Evolutionary conservation across 1,140 invertebrate genomes (phyloP).

Genomic region (Drosophila baimaii): DNA sequence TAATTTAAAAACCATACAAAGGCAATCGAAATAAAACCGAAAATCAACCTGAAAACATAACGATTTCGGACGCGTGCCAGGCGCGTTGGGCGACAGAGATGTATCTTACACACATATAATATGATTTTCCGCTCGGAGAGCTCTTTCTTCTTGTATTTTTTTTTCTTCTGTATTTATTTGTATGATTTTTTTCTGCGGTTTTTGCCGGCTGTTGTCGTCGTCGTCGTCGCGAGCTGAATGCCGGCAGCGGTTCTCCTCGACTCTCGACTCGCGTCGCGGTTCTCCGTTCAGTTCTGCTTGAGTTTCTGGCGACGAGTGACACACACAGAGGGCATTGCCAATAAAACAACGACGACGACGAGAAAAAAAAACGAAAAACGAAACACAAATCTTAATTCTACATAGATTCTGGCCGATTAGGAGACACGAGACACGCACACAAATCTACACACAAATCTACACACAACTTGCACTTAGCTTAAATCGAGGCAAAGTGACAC

Average conservation of each 20-base stretch:
- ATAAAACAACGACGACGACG: too few species aligned
- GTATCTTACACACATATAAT: constrained; percentile 17
- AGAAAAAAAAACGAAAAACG: constrained; percentile 52
- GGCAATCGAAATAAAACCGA: constrained; percentile 25
- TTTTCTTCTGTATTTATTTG: constrained; percentile 17
- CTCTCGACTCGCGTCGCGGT: constrained; percentile 45
- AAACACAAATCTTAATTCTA: constrained; percentile 50
- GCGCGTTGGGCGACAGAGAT: constrained; percentile 18
- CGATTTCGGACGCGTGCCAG: constrained; percentile 45
- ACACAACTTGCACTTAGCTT: constrained; percentile 30
- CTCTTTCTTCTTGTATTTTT: constrained; percentile 29
- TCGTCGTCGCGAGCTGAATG: constrained; percentile 50
- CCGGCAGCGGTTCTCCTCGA: constrained; percentile 42
- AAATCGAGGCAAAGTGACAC: constrained; percentile 30
- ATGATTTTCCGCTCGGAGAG: constrained; percentile 42
- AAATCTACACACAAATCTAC: constrained; percentile 32
- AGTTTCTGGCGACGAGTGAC: constrained; percentile 77
- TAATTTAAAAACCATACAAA: constrained; percentile 49
- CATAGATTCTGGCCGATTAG: constrained; percentile 58
- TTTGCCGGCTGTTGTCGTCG: constrained; percentile 64
- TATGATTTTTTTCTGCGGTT: constrained; percentile 23
- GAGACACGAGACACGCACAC: constrained; percentile 50
- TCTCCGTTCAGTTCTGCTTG: constrained; percentile 73
- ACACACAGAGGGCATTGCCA: constrained; percentile 53
- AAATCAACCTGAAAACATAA: constrained; percentile 18